Evolutionary conservation across 2,113 vertebrate genomes (phyloP), one percentile per base, ranked within the genome.

Genomic region (Elephantulus edwardii): DNA sequence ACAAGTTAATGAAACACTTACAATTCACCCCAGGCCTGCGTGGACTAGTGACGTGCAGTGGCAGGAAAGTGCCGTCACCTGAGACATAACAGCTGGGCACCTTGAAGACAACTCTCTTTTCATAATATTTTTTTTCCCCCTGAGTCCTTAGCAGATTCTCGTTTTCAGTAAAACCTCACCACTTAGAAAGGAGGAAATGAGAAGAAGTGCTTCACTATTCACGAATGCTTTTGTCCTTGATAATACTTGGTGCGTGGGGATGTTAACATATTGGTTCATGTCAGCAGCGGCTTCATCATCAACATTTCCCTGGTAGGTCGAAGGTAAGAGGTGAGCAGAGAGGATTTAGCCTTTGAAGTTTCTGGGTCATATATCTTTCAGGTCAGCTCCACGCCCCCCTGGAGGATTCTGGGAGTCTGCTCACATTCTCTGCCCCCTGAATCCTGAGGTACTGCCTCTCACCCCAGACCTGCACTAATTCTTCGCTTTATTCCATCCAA

Each of bases 1-100:
- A 1, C 20, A 35, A 48, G 33, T 87, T 85, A 91, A 84, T 84
- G 90, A 94, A 92, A 94, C 91, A 64, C 76, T 89, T 74, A n/a
- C 33, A 48, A 22, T 48, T 19, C 44, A 17, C 33, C 46, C 24
- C 28, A 46, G 33, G 81, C 71, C 77, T 54, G n/a, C 4, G 44
- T 66, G 83, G n/a, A 79, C 13, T 8, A 6, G 50, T 84, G 88
- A 70, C 0, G 0, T 26, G 6, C 1, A 0, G 83, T 54, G 2
- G 75, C 9, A 5, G 62, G 68, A 75, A 92, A 81, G 78, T 20
- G 7, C 58, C 12, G 83, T 84, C 91, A 78, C 70, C 24, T 71
- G 44, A 80, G 71, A 78, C 58, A 3, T 1, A 35, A 35, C 35
- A 6, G 28, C 76, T 92, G 54, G 24, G 35, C 26, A 58, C 0